A percentile compares a stretch with the other conserved stretches of the same genome.
phyloP scores from a whole-genome alignment of 2,888 invertebrate species.

The Pyrocoelia pectoralis region DNA sequence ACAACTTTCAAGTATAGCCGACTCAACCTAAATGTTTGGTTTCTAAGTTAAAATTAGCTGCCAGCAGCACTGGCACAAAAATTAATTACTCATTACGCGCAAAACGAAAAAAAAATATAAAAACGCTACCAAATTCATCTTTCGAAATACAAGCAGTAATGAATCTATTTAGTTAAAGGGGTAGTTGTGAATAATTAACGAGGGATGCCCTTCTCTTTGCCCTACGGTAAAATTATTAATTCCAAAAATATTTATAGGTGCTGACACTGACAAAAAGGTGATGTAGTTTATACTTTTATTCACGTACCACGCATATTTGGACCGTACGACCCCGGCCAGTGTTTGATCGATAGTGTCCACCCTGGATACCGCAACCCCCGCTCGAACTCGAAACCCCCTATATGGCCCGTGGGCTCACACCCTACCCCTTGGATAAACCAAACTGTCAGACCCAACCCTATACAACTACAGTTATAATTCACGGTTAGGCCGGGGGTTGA shows the following conservation, averaged over 20 bases:
- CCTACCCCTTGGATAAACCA: constrained; percentile 36
- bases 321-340: constrained; percentile 49
- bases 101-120: not conserved
- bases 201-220: not conserved
- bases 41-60: constrained; percentile 38
- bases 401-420: constrained; percentile 30
- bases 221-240: not conserved
- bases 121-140: not conserved
- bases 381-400: constrained; percentile 26
- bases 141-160: constrained; percentile 9
- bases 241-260: constrained; percentile 1
- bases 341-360: constrained; percentile 60
- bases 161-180: constrained; percentile 20
- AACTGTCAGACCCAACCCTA: constrained; percentile 46
- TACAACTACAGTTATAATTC: constrained; percentile 44
- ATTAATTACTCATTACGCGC: constrained; percentile 17
- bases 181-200: constrained; percentile 21
- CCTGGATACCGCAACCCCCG: constrained; percentile 52
- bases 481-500: constrained; percentile 34
- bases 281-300: constrained; percentile 42
- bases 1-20: constrained; percentile 27
- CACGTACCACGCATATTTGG: constrained; percentile 49
- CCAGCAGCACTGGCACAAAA: constrained; percentile 13
- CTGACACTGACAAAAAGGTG: constrained; percentile 31
- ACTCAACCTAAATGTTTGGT: constrained; percentile 26